Evolutionary conservation across 2,113 vertebrate genomes (phyloP), one percentile per base, ranked within the genome.

Genomic region (Oncorhynchus kisutch): DNA sequence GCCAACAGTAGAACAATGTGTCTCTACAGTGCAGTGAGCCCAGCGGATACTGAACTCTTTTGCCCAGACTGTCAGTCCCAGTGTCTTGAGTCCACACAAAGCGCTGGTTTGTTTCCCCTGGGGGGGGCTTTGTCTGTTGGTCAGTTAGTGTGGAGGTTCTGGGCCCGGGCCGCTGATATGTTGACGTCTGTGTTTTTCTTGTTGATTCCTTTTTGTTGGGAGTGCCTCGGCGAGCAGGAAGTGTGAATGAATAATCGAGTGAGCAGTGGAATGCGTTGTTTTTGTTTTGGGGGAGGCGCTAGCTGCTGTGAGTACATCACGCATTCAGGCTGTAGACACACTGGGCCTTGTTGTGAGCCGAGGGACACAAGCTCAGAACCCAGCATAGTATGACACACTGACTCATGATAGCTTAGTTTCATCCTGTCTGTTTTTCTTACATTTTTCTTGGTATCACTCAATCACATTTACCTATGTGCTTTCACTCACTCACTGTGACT

Each of bases 161-260:
- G 67, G 67, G 67, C 27, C 59, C 7, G 9, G 59, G 5, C 4
- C 57, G 9, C 71, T 74, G 74, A 77, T 84, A 86, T 85, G 85
- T 90, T 85, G 86, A 90, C 45, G 71, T 66, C 67, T 6, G 59
- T 81, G 86, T 89, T 89, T 88, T 84, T 92, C 82, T 88, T 93
- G 88, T 91, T 91, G 90, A 92, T 91, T 92, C 76, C 82, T 89
- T 83, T 65, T 73, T 25, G 20, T 88, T 79, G 89, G 85, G 84
- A 91, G 86, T 64, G 81, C 87, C 71, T 81, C 67, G 78, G 54
- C 14, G 2, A 78, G 68, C 83, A 91, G 91, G 90, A 94, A 90
- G 88, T 64, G 66, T 79, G 85, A 92, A 91, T 92, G 85, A 92
- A 91, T 92, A 92, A 93, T 91, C 85, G 91, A 88, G 89, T 73